Percentiles rank a stretch among this genome's conserved stretches.
These are phyloP conservation scores for Agapornis roseicollis DNA, from an alignment of 2,113 vertebrate genomes.

Conservation along the genomic window DNA sequence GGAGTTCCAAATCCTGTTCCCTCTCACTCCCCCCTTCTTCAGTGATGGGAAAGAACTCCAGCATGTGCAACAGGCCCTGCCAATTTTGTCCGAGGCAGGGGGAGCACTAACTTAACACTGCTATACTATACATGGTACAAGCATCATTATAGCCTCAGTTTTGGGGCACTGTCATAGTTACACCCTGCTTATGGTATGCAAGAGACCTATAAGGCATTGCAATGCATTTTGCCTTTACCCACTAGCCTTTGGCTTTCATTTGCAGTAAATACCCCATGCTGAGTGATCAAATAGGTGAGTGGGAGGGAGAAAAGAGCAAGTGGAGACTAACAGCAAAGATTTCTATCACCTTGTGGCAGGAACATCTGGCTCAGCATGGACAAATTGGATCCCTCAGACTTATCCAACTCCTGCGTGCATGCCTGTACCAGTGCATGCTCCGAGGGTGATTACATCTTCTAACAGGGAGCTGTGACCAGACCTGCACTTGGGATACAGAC, in stretches of 20 bases:
- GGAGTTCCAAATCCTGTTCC: background rate
- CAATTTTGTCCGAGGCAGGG: background rate
- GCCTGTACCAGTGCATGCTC: conserved; percentile 29
- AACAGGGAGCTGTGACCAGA: conserved; percentile 40
- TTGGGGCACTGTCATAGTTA: conserved; percentile 17
- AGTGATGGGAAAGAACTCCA: background rate
- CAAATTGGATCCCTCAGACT: background rate
- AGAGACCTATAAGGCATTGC: conserved; percentile 33
- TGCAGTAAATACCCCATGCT: conserved; percentile 11
- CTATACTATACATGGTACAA: background rate
- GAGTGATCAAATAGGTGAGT: conserved; percentile 24
- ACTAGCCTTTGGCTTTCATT: conserved; percentile 63
- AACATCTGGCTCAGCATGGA: conserved; percentile 42
- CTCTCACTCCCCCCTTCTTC: background rate
- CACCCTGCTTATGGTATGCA: conserved; percentile 56
- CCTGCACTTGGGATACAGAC: conserved; percentile 9
- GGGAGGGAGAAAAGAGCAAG: conserved; percentile 59
- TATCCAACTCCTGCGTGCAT: background rate
- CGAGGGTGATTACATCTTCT: conserved; percentile 39
- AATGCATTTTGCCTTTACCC: conserved; percentile 39
- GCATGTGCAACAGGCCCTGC: background rate
- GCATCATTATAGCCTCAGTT: background rate
- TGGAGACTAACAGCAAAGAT: conserved; percentile 55
- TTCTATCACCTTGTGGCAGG: conserved; percentile 27
- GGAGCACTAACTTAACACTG: background rate